phyloP scores from a whole-genome alignment of 2,113 vertebrate species.

The Menura novaehollandiae region DNA sequence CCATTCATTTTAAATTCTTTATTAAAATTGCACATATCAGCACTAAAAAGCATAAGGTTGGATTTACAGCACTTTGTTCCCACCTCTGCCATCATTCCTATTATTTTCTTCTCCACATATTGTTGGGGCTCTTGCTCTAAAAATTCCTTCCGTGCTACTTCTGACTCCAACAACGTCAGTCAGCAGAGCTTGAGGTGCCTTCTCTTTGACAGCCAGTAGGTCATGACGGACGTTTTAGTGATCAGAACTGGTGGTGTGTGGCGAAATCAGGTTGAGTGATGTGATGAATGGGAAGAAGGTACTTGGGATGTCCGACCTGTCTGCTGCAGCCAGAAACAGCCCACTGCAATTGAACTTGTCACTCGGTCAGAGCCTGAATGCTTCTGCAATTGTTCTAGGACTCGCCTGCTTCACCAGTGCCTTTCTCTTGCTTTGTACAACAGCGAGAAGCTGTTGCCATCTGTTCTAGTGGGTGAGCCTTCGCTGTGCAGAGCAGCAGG shows the following conservation, averaged over 20 bases:
- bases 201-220: not conserved
- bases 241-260: not conserved
- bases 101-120: not conserved
- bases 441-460: rapidly evolving
- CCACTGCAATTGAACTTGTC: not conserved
- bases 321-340: not conserved
- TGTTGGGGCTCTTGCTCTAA: not conserved
- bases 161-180: not conserved
- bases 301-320: not conserved
- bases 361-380: not conserved
- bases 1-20: not conserved
- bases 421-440: not conserved
- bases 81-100: not conserved
- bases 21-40: not conserved
- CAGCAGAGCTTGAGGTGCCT: not conserved
- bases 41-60: not conserved
- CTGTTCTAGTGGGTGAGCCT: not conserved
- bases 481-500: not conserved
- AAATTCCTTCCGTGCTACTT: not conserved
- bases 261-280: rapidly evolving
- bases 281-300: not conserved
- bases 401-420: not conserved
- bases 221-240: rapidly evolving
- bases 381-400: not conserved
- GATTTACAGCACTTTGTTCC: rapidly evolving